Evolutionary conservation across 2,888 invertebrate species (phyloP).

Genomic region (Pyralis farinalis): DNA sequence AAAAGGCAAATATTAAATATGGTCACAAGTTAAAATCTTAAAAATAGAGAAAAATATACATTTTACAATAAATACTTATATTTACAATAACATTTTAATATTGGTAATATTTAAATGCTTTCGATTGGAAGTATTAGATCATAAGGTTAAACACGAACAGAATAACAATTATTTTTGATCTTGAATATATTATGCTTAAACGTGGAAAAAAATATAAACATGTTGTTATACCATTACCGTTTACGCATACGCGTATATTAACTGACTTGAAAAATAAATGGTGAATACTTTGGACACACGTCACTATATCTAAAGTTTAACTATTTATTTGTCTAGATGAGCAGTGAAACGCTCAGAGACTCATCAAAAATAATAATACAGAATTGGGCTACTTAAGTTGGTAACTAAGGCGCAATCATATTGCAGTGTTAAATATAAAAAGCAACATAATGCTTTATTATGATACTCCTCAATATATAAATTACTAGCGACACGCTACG

Average conservation of each 20-base stretch:
- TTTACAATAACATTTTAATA: conserved; percentile 6
- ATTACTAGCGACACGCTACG: too few species aligned
- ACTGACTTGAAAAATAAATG: neutral
- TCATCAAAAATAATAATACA: too few species aligned
- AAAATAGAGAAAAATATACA: conserved; percentile 4
- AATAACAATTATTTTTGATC: neutral
- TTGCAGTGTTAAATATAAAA: too few species aligned
- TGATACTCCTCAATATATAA: too few species aligned
- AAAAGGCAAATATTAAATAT: too few species aligned
- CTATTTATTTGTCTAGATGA: too few species aligned
- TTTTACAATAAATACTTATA: conserved; percentile 1
- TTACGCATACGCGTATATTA: neutral
- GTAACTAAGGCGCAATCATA: too few species aligned
- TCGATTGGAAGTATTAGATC: conserved; percentile 1
- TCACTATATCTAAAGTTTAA: too few species aligned
- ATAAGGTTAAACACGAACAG: neutral
- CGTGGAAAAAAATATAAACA: neutral
- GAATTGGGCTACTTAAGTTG: too few species aligned
- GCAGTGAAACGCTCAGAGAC: too few species aligned
- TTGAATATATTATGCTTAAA: neutral
- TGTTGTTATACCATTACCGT: conserved; percentile 4
- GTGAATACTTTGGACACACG: neutral
- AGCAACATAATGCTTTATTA: too few species aligned
- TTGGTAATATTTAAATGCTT: neutral
- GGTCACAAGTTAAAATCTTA: neutral